A percentile compares a stretch with the other conserved stretches of the same genome.
phyloP scores from a whole-genome alignment of 2,113 vertebrate genomes.

The Anoura caudifer region DNA sequence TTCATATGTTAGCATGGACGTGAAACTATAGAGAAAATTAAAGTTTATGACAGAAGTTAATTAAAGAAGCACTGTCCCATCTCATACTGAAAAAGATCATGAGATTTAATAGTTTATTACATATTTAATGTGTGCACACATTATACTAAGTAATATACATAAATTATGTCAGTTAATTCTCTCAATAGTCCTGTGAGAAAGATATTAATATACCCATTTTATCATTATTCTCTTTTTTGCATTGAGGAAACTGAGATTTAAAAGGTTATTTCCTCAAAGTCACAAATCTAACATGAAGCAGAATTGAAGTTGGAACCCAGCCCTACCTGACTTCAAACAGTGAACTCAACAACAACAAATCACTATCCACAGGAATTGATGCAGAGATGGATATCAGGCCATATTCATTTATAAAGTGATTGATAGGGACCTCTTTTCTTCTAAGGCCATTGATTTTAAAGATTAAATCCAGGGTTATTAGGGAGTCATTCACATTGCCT shows the following conservation, averaged over 20 bases:
- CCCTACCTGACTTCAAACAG: background rate
- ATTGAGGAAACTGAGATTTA: slow-evolving; percentile 1
- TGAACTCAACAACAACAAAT: background rate
- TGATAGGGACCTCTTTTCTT: background rate
- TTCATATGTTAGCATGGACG: background rate
- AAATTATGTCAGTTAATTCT: background rate
- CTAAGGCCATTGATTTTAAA: background rate
- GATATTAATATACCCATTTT: background rate
- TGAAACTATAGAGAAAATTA: background rate
- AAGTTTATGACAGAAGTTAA: background rate
- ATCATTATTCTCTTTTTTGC: background rate
- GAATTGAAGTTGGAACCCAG: background rate
- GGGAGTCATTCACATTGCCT: background rate
- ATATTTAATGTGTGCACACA: background rate
- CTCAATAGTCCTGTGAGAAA: background rate
- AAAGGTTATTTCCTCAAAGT: background rate
- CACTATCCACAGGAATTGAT: background rate
- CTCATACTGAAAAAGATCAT: background rate
- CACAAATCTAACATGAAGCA: background rate
- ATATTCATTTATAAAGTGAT: background rate
- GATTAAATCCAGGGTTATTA: background rate
- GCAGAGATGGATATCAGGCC: background rate
- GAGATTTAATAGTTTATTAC: background rate
- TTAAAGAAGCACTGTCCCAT: background rate
- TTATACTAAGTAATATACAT: background rate